Base-by-base conservation (phyloP, 2,113 vertebrate species). In the Calyptomena viridis region DNA sequence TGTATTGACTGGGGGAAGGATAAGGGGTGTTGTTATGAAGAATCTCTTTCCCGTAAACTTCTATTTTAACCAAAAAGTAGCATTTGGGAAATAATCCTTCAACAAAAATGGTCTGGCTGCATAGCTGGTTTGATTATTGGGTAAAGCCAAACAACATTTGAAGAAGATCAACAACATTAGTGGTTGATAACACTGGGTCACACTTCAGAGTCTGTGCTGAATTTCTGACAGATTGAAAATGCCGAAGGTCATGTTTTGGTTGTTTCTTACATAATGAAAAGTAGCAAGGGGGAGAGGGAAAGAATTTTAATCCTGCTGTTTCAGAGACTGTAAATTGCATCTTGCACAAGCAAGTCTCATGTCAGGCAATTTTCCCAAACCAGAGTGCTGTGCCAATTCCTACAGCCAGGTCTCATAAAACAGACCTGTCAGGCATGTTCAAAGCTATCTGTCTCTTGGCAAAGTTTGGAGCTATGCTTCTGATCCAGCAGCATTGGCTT, bases 291-390 rank as follows among this genome's bases (percentile, higher is more conserved):
- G 8, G n/a, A 58, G 52, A 84, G n/a, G 80, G 59, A 31, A 73
- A 33, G 87, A 90, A 94, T 96, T 93, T 94, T 94, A 95, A 95
- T 97, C 91, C 80, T 58, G 9, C 53, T 50, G 35, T 92, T 93
- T 68, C 60, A n/a, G 64, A 63, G 84, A 28, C 71, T 79, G 77
- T 85, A 84, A 93, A 93, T 63, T 66, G 42, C 85, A 64, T 95
- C 74, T 93, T 80, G 53, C 79, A 63, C 81, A 66, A 86, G 78
- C 50, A 88, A 83, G 40, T 69, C 74, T 94, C 47, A 12, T 23
- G 74, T 83, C 81, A 84, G 84, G 86, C 95, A 67, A 1, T 71
- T 85, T 91, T 93, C 78, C 86, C 69, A 56, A 86, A 64, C 24
- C 50, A 21, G 44, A 66, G 42, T 39, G 30, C 68, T 75, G 69